phyloP scores from a whole-genome alignment of 2,113 vertebrate species.

The Bostrychus sinensis region DNA sequence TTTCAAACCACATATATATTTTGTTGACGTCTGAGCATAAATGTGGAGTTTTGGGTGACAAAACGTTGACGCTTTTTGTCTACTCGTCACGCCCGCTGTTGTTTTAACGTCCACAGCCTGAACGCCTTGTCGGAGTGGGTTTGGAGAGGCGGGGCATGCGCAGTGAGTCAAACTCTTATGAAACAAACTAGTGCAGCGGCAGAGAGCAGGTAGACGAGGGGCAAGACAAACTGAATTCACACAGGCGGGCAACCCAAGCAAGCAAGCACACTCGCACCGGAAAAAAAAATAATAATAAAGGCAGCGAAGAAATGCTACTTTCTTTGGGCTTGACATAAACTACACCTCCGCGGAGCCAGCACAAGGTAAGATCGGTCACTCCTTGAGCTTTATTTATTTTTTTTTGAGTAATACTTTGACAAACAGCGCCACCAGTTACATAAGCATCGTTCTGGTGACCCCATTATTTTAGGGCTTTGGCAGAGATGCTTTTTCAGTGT shows the following conservation, averaged over 20 bases:
- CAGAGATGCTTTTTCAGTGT: too few relatives aligned
- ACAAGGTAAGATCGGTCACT: slow-evolving; percentile 52
- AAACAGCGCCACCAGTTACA: slow-evolving; percentile 63
- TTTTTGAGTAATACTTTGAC: not conserved
- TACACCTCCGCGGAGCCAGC: slow-evolving; percentile 27
- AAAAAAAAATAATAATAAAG: too few relatives aligned
- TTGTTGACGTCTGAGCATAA: too few relatives aligned
- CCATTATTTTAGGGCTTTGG: too few relatives aligned
- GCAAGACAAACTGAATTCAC: not conserved
- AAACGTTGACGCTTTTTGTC: too few relatives aligned
- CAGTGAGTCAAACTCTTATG: slow-evolving; percentile 39
- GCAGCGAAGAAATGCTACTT: slow-evolving; percentile 65
- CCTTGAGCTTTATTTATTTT: not conserved
- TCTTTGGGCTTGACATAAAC: slow-evolving; percentile 68
- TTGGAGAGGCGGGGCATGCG: slow-evolving; percentile 37
- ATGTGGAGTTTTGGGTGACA: not conserved
- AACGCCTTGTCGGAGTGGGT: slow-evolving; percentile 19
- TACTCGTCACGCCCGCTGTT: rapidly evolving
- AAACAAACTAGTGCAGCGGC: slow-evolving; percentile 38
- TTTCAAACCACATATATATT: not conserved
- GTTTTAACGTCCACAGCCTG: rapidly evolving
- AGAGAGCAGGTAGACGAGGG: not conserved
- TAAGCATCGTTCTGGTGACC: slow-evolving; percentile 67
- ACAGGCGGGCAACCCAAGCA: too few relatives aligned
- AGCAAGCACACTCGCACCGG: too few relatives aligned